Evolutionary conservation across 2,888 invertebrate genomes (phyloP).

Genomic region (Halictus ligatus): DNA sequence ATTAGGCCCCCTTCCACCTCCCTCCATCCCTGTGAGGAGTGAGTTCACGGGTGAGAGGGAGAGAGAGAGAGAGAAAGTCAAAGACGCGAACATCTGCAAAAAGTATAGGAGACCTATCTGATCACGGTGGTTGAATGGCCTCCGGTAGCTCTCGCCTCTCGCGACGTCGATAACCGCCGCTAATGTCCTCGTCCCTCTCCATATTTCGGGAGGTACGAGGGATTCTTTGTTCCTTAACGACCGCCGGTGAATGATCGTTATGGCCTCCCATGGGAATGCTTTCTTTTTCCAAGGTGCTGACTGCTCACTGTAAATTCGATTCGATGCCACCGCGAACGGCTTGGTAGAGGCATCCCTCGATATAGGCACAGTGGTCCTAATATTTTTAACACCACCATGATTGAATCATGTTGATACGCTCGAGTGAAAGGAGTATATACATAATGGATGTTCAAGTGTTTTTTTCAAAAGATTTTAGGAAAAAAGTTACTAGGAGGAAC

Average conservation of each 20-base stretch:
- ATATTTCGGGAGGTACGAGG: slow-evolving; percentile 7
- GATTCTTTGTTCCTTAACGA: slow-evolving; percentile 59
- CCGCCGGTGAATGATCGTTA: slow-evolving; percentile 40
- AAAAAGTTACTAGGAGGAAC: not conserved
- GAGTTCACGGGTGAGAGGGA: too few relatives aligned
- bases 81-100: slow-evolving; percentile 32
- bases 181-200: slow-evolving; percentile 41
- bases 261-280: slow-evolving; percentile 14
- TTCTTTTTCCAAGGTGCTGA: not conserved
- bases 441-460: not conserved
- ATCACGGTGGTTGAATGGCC: slow-evolving; percentile 34
- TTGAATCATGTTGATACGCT: too few relatives aligned
- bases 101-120: slow-evolving; percentile 25
- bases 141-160: slow-evolving; percentile 14
- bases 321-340: not conserved
- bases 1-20: slow-evolving; percentile 37
- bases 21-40: not conserved
- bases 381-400: too few relatives aligned
- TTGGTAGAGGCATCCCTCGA: not conserved
- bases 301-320: slow-evolving; percentile 17
- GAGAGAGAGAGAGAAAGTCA: slow-evolving; percentile 3
- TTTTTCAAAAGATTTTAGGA: not conserved
- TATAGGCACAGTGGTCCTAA: not conserved
- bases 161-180: slow-evolving; percentile 46
- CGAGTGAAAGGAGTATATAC: too few relatives aligned